Conservation (phyloP, 2,113 vertebrate genomes). For the Gnathonemus echidnorhynchus region DNA sequence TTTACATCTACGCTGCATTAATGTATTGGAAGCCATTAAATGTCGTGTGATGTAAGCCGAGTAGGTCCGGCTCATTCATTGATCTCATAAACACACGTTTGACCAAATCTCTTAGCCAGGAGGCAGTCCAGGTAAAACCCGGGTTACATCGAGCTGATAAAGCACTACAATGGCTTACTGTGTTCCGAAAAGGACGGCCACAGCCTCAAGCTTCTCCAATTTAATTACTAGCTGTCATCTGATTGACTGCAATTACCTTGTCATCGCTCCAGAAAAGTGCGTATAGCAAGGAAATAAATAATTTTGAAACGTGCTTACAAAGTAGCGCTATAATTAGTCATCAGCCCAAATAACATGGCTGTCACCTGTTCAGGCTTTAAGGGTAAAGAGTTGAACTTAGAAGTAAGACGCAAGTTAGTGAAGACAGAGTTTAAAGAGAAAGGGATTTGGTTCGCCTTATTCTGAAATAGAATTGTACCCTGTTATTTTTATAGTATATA, state of each 20-base stretch:
- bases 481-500: no score
- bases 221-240: slow-evolving; percentile 12
- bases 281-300: slow-evolving; percentile 9
- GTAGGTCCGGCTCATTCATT: neutral
- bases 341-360: slow-evolving; percentile 16
- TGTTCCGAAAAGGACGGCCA: neutral
- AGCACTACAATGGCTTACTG: neutral
- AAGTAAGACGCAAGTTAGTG: neutral
- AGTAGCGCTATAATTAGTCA: slow-evolving; percentile 16
- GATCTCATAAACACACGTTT: neutral
- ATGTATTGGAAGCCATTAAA: neutral
- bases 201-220: neutral
- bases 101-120: neutral
- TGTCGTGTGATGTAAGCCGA: neutral
- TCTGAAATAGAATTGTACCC: neutral
- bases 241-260: slow-evolving; percentile 17
- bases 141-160: neutral
- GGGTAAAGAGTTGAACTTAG: neutral
- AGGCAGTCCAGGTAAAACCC: neutral
- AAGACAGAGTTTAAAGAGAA: neutral
- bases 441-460: neutral
- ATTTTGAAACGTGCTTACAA: slow-evolving; percentile 14
- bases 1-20: slow-evolving; percentile 4
- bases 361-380: neutral
- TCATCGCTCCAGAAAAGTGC: neutral